Evolutionary conservation across 2,888 invertebrate species (phyloP), one percentile per base, ranked within the genome.

Genomic region (Eugnorisma glareosa): DNA sequence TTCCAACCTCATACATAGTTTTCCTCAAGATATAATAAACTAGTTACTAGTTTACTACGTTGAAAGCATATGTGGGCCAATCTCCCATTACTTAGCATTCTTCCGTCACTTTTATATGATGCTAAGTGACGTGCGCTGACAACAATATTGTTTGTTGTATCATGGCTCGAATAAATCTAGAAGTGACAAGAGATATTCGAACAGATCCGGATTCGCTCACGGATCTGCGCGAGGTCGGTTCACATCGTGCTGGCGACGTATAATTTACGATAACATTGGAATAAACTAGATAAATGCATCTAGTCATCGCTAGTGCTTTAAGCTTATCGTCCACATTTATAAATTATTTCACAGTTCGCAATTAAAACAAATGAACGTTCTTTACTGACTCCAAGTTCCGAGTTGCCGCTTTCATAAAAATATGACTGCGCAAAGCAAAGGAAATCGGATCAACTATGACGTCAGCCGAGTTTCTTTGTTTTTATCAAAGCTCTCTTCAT

Each of bases 181-280:
- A 83, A 85, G 88, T 85, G 86, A 83, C 88, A 87, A 84, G 79
- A 86, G 86, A 85, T 85, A 89, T 79, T 88, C 74, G 75, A 81
- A 78, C 67, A 86, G 89, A 91, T 90, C 91, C 91, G 91, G 91
- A 89, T 87, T 88, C 83, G 88, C 85, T 92, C 86, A 90, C 92
- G 92, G 92, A 93, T 91, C 89, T 89, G 77, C 68, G 61, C 93
- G 92, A 93, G 93, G 93, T 91, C 92, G 90, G 79, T 86, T 86
- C 83, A 77, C 79, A 81, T 89, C 88, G 90, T 87, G 89, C 86
- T 76, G 76, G 78, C 79, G 78, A 82, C 76, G 79, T 84, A 84
- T 87, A 86, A 89, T 86, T 86, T 79, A 86, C 82, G 86, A 90
- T 89, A 86, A 86, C 84, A 83, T 85, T 84, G 83, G 71, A 79